phyloP scores from a whole-genome alignment of 2,888 invertebrate species.

The Phaonia tiefii region DNA sequence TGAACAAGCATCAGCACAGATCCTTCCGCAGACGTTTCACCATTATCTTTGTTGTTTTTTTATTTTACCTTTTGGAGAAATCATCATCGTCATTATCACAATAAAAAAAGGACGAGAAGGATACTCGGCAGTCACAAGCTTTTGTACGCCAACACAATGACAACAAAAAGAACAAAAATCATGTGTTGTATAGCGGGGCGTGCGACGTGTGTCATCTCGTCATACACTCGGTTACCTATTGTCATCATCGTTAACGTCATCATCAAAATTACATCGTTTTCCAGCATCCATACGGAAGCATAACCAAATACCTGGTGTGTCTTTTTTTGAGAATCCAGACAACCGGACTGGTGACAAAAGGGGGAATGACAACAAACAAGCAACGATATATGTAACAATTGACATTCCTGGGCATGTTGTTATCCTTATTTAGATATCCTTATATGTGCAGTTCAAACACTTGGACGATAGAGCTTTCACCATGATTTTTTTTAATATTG shows the following conservation, averaged over 20 bases:
- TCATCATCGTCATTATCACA: conserved; percentile 62
- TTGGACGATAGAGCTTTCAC: too few species aligned
- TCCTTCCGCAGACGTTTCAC: conserved; percentile 54
- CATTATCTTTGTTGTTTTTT: conserved; percentile 46
- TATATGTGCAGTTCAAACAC: too few species aligned
- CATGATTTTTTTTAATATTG: too few species aligned
- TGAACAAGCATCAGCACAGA: conserved; percentile 14
- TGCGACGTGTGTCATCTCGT: conserved; percentile 59
- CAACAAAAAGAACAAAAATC: conserved; percentile 51
- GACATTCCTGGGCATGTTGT: too few species aligned
- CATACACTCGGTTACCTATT: conserved; percentile 62
- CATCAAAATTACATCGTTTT: conserved; percentile 66
- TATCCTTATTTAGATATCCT: too few species aligned
- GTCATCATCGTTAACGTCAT: conserved; percentile 69
- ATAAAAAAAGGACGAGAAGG: conserved; percentile 44
- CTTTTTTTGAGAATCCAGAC: conserved; percentile 12
- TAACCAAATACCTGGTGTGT: conserved; percentile 46
- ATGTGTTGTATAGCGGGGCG: conserved; percentile 59
- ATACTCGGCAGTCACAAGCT: conserved; percentile 62
- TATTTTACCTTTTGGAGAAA: conserved; percentile 44
- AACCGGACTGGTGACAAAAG: background rate
- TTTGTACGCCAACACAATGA: background rate
- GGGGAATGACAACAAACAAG: too few species aligned
- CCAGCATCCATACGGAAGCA: too few species aligned
- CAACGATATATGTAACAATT: too few species aligned